Conservation (phyloP, 1,140 invertebrate genomes). For the Leucophenga varia region DNA sequence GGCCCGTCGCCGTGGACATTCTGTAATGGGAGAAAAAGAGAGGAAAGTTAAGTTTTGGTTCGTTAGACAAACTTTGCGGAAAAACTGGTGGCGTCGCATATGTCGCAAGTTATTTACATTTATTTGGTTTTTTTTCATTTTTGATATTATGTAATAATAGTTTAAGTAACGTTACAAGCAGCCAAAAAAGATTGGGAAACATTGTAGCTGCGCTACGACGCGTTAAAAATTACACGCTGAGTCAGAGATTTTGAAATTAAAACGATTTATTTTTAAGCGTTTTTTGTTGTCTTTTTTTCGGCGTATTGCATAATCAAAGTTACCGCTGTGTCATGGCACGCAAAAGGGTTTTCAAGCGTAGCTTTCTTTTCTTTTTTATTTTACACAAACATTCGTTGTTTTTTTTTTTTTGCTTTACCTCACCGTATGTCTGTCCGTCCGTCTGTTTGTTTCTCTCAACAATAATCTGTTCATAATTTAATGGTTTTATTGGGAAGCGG, state of each 20-base stretch:
- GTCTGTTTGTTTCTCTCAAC: slow-evolving; percentile 18
- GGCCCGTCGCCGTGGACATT: slow-evolving; percentile 73
- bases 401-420: slow-evolving; percentile 4
- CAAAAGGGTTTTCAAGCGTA: slow-evolving; percentile 9
- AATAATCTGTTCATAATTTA: slow-evolving; percentile 42
- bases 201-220: slow-evolving; percentile 34
- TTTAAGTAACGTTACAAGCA: slow-evolving; percentile 7
- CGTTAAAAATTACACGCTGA: slow-evolving; percentile 44
- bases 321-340: background rate
- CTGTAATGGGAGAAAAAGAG: slow-evolving; percentile 59
- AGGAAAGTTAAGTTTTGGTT: background rate
- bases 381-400: background rate
- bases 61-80: slow-evolving; percentile 24
- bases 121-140: slow-evolving; percentile 21
- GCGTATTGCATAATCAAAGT: slow-evolving; percentile 35
- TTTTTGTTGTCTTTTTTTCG: slow-evolving; percentile 1
- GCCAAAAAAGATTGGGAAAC: slow-evolving; percentile 29
- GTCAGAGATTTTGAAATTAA: slow-evolving; percentile 43
- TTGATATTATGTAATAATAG: slow-evolving; percentile 35
- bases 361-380: slow-evolving; percentile 31
- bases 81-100: slow-evolving; percentile 17
- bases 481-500: slow-evolving; percentile 42
- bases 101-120: slow-evolving; percentile 23
- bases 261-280: slow-evolving; percentile 3
- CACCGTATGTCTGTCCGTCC: too few relatives aligned